phyloP scores from a whole-genome alignment of 2,113 vertebrate genomes.

The Rhagologus leucostigma region DNA sequence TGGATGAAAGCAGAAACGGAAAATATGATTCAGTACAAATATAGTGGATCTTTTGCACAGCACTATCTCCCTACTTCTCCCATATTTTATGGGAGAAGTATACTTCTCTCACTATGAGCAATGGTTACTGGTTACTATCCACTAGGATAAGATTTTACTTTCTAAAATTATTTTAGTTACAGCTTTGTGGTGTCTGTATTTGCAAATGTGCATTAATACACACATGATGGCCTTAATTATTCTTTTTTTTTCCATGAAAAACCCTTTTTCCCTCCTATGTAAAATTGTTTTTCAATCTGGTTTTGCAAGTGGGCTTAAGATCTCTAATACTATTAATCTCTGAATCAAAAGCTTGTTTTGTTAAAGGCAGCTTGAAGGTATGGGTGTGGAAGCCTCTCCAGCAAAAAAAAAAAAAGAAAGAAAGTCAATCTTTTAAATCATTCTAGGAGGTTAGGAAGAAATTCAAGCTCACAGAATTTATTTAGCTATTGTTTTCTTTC shows the following conservation, averaged over 20 bases:
- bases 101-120: not conserved
- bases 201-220: not conserved
- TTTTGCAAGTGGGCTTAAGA: not conserved
- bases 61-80: not conserved
- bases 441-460: not conserved
- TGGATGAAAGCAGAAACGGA: not conserved
- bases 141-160: not conserved
- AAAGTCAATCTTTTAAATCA: not conserved
- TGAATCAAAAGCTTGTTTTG: not conserved
- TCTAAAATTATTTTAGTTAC: not conserved
- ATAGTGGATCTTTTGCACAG: not conserved
- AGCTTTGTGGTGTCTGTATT: not conserved
- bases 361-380: not conserved
- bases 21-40: not conserved
- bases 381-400: not conserved
- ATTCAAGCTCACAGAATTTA: not conserved
- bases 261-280: not conserved
- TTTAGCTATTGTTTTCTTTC: not conserved
- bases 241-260: not conserved
- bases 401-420: not conserved
- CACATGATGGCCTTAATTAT: not conserved
- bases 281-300: not conserved
- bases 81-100: not conserved
- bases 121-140: not conserved
- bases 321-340: not conserved